These are phyloP conservation scores for Mystacornis crossleyi DNA, from an alignment of 2,113 vertebrate genomes.

Conservation along the genomic window DNA sequence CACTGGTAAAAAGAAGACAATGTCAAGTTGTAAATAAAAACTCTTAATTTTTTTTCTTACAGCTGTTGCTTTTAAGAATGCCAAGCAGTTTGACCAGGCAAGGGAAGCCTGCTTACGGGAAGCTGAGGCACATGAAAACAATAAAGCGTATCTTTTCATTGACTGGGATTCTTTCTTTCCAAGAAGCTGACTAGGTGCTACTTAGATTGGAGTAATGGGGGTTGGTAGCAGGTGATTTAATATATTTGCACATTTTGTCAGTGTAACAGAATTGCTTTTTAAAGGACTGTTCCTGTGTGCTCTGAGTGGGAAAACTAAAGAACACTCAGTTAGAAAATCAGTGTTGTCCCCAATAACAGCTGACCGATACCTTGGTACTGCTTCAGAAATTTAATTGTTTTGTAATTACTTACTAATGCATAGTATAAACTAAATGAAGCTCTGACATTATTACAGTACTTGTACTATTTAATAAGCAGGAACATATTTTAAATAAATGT, in stretches of 20 bases:
- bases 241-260: not conserved
- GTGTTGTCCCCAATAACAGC: not conserved
- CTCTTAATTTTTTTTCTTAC: constrained; percentile 31
- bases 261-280: not conserved
- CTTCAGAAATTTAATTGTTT: not conserved
- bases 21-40: not conserved
- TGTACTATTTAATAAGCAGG: not conserved
- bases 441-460: not conserved
- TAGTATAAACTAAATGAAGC: not conserved
- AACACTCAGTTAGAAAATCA: not conserved
- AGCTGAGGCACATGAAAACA: constrained; percentile 92
- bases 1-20: not conserved
- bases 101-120: constrained; percentile 96
- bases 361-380: not conserved
- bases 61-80: constrained; percentile 99
- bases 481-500: not conserved
- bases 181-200: not conserved
- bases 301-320: not conserved
- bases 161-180: not conserved
- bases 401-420: not conserved
- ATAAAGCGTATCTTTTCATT: constrained; percentile 94
- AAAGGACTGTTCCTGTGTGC: not conserved
- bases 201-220: not conserved
- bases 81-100: constrained; percentile 96
- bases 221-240: not conserved